phyloP scores from a whole-genome alignment of 2,113 vertebrate species.

The Eurystomus gularis region DNA sequence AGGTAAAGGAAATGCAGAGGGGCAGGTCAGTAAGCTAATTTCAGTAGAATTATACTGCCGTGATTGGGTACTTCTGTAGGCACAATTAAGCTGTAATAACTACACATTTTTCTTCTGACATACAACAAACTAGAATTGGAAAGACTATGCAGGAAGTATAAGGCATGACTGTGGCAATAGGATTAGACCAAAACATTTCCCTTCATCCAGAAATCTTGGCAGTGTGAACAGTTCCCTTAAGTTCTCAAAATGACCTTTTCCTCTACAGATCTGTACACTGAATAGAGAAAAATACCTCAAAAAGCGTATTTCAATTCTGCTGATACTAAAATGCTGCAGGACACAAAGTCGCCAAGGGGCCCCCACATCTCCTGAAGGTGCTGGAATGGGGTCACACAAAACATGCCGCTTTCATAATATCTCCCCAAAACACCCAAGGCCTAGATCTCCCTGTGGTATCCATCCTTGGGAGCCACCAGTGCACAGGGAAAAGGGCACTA shows the following conservation, averaged over 20 bases:
- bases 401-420: background rate
- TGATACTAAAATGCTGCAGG: background rate
- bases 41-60: background rate
- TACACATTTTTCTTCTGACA: background rate
- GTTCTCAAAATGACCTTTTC: background rate
- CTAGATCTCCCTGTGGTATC: background rate
- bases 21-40: background rate
- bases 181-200: slow-evolving; percentile 8
- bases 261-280: background rate
- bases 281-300: background rate
- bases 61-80: background rate
- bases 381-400: background rate
- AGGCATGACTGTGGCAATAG: background rate
- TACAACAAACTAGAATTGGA: background rate
- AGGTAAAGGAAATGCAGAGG: background rate
- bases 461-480: background rate
- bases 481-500: background rate
- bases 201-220: background rate
- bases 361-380: background rate
- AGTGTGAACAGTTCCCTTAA: background rate
- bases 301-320: background rate
- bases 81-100: background rate
- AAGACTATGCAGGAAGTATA: background rate
- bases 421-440: background rate
- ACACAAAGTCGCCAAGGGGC: background rate